These are phyloP conservation scores for Apogon hyalosoma DNA, from an alignment of 2,797 vertebrate species.

Conservation along the genomic window DNA sequence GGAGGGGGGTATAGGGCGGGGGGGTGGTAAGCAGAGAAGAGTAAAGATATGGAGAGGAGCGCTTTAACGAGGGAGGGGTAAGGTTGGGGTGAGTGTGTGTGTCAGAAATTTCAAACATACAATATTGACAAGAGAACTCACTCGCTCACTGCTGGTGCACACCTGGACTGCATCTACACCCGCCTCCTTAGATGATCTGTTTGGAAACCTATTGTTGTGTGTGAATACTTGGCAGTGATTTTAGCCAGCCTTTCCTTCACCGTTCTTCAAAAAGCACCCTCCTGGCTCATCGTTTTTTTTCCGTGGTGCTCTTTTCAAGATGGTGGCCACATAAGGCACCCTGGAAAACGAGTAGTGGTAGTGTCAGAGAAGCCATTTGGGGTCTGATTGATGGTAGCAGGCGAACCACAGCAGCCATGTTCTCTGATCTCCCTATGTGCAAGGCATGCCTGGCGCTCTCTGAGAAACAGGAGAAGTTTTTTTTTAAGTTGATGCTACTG, in stretches of 20 bases:
- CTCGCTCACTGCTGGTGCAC: slow-evolving; percentile 61
- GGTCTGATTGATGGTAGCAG: slow-evolving; percentile 86
- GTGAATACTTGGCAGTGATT: slow-evolving; percentile 81
- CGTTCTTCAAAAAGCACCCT: slow-evolving; percentile 50
- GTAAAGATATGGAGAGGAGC: slow-evolving; percentile 68
- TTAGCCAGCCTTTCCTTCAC: slow-evolving; percentile 39
- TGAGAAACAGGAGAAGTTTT: slow-evolving; percentile 75
- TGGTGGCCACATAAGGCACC: slow-evolving; percentile 80
- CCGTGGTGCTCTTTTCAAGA: slow-evolving; percentile 76
- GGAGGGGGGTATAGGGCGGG: neutral
- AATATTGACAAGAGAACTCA: slow-evolving; percentile 68
- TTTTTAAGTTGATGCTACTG: slow-evolving; percentile 69
- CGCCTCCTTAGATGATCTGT: slow-evolving; percentile 72
- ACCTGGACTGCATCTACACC: slow-evolving; percentile 78
- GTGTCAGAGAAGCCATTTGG: slow-evolving; percentile 85
- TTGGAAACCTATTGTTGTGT: slow-evolving; percentile 78
- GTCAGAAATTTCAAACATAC: slow-evolving; percentile 78
- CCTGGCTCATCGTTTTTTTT: slow-evolving; percentile 36
- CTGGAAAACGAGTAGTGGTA: slow-evolving; percentile 77
- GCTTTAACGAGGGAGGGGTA: slow-evolving; percentile 63
- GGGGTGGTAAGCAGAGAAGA: slow-evolving; percentile 49
- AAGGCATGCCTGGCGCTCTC: slow-evolving; percentile 74
- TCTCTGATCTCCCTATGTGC: slow-evolving; percentile 75
- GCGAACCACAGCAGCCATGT: slow-evolving; percentile 79
- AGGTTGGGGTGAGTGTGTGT: slow-evolving; percentile 54